These are phyloP conservation scores for Rhinichthys osculus DNA, from an alignment of 2,797 vertebrate genomes.

Conservation along the genomic window DNA sequence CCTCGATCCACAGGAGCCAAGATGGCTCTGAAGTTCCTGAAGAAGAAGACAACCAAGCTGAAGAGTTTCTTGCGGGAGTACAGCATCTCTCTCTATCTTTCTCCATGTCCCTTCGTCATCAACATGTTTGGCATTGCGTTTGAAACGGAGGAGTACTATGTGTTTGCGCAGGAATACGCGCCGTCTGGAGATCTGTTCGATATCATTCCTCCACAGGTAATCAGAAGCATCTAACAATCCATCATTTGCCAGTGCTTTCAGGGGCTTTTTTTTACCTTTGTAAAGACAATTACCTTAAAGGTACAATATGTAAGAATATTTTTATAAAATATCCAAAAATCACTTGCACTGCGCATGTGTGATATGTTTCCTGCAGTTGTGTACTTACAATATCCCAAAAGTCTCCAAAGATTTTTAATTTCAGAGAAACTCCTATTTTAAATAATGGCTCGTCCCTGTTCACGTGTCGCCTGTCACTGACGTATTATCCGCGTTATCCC, in stretches of 20 bases:
- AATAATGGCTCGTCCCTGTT: too few species aligned
- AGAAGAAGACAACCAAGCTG: constrained; percentile 87
- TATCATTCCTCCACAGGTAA: constrained; percentile 87
- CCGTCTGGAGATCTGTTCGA: constrained; percentile 86
- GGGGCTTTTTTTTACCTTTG: accelerated
- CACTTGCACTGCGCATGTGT: too few species aligned
- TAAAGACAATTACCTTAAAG: too few species aligned
- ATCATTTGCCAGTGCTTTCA: too few species aligned
- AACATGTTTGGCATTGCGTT: constrained; percentile 87
- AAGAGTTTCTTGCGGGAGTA: constrained; percentile 86
- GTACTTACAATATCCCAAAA: too few species aligned
- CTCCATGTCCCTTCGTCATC: constrained; percentile 85
- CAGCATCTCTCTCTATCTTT: constrained; percentile 85
- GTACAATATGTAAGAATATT: too few species aligned
- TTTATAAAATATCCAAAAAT: too few species aligned
- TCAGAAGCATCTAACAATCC: not conserved
- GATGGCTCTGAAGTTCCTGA: constrained; percentile 87
- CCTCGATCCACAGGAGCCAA: constrained; percentile 72
- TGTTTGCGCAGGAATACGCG: constrained; percentile 87
- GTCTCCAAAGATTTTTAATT: too few species aligned
- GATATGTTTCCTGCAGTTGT: too few species aligned
- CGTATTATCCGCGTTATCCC: too few species aligned
- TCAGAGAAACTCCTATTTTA: too few species aligned
- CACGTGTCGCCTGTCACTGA: too few species aligned
- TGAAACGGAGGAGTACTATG: constrained; percentile 85